These are phyloP conservation scores for Penelope pileata DNA, from an alignment of 2,113 vertebrate genomes.

Conservation along the genomic window DNA sequence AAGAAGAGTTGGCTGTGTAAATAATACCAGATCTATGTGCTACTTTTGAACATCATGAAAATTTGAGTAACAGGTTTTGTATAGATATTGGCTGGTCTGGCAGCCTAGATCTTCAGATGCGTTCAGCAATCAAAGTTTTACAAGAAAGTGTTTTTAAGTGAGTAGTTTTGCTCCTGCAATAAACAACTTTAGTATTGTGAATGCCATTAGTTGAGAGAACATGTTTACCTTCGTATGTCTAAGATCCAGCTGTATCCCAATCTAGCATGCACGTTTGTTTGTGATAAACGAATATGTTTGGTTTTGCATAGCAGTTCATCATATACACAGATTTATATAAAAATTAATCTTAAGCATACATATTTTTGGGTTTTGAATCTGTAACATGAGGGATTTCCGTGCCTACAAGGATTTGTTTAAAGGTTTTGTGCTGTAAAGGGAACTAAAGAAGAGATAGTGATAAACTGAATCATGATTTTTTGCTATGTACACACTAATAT, in stretches of 20 bases:
- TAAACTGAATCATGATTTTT: background rate
- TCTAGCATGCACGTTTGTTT: background rate
- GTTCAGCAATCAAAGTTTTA: background rate
- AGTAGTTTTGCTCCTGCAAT: background rate
- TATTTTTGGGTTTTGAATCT: background rate
- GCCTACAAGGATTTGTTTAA: background rate
- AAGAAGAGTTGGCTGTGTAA: background rate
- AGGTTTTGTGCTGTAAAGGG: background rate
- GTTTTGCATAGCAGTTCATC: background rate
- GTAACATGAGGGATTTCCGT: background rate
- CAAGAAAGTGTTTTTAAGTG: background rate
- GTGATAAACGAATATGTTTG: background rate
- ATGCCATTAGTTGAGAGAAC: background rate
- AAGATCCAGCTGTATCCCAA: background rate
- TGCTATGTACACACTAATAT: background rate
- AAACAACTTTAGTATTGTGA: background rate
- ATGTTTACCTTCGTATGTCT: background rate
- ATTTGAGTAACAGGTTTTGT: background rate
- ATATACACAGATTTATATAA: background rate
- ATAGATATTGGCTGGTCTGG: background rate
- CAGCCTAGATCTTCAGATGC: background rate
- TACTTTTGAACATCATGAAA: background rate
- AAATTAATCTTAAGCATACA: background rate
- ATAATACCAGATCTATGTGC: background rate
- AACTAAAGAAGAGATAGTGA: background rate